Evolutionary conservation across 2,113 vertebrate genomes (phyloP).

Genomic region (Nicator chloris): DNA sequence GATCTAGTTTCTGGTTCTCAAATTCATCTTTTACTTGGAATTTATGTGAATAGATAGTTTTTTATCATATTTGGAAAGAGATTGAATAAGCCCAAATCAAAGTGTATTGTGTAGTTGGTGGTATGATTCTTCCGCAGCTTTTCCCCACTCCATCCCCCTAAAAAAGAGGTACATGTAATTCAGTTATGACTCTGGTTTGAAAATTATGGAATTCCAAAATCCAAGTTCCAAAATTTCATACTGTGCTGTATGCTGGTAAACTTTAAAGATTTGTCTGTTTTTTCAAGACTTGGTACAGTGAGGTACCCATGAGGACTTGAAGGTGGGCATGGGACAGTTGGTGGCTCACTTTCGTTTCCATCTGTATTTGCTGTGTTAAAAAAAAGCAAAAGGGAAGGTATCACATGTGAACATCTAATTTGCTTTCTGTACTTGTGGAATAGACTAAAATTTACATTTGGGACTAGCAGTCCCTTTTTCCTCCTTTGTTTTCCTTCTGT

Average conservation of each 20-base stretch:
- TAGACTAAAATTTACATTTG: background rate
- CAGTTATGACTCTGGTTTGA: background rate
- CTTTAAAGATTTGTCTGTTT: background rate
- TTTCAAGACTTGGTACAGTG: background rate
- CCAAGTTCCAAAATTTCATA: background rate
- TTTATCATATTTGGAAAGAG: background rate
- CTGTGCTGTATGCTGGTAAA: background rate
- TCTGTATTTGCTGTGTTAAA: background rate
- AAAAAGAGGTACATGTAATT: background rate
- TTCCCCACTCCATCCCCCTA: accelerated
- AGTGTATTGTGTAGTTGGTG: background rate
- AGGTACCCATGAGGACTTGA: background rate
- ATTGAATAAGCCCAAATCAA: background rate
- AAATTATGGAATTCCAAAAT: background rate
- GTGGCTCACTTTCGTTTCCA: background rate
- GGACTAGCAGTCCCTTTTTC: background rate
- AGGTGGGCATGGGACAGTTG: background rate
- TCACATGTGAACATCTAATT: background rate
- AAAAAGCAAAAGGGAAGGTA: no score
- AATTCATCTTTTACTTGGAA: background rate
- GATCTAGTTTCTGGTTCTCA: background rate
- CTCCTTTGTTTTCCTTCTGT: background rate
- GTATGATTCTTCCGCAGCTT: background rate
- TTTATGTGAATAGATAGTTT: background rate
- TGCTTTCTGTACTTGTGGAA: background rate